These are phyloP conservation scores for Esox lucius DNA, from an alignment of 2,797 vertebrate genomes.

Conservation along the genomic window DNA sequence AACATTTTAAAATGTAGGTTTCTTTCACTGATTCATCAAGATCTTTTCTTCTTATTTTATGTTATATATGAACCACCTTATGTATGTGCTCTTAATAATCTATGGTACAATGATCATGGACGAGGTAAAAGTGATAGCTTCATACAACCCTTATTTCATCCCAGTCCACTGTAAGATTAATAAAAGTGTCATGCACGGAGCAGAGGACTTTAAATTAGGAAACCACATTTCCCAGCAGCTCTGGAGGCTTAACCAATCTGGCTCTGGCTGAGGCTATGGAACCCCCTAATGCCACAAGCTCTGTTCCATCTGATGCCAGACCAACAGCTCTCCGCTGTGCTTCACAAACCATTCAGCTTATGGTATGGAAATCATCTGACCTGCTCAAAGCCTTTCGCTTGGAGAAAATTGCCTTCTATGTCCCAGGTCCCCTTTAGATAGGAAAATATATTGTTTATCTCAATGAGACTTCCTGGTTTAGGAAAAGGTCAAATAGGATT, in stretches of 20 bases:
- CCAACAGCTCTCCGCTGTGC: constrained; percentile 6
- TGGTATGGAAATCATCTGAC: constrained; percentile 8
- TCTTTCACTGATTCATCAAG: background rate
- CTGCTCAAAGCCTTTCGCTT: constrained; percentile 24
- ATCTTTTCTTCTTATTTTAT: background rate
- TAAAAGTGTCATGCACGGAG: constrained; percentile 54
- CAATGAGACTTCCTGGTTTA: constrained; percentile 50
- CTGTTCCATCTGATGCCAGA: background rate
- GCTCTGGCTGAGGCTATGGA: constrained; percentile 7
- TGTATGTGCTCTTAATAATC: constrained; percentile 19
- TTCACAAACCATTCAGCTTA: constrained; percentile 18
- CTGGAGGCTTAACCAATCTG: constrained; percentile 7
- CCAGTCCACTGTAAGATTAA: constrained; percentile 59
- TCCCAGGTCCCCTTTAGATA: constrained; percentile 4
- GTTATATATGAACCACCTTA: background rate
- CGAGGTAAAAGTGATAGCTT: constrained; percentile 32
- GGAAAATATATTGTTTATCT: constrained; percentile 47
- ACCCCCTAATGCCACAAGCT: constrained; percentile 10
- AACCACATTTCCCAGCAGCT: constrained; percentile 26
- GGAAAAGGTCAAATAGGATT: constrained; percentile 71
- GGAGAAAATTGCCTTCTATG: constrained; percentile 43
- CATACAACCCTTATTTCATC: constrained; percentile 48
- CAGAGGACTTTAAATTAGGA: constrained; percentile 50
- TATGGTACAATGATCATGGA: constrained; percentile 31
- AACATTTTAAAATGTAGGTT: background rate